phyloP scores from a whole-genome alignment of 2,888 invertebrate species.

The Xanthia icteritia region DNA sequence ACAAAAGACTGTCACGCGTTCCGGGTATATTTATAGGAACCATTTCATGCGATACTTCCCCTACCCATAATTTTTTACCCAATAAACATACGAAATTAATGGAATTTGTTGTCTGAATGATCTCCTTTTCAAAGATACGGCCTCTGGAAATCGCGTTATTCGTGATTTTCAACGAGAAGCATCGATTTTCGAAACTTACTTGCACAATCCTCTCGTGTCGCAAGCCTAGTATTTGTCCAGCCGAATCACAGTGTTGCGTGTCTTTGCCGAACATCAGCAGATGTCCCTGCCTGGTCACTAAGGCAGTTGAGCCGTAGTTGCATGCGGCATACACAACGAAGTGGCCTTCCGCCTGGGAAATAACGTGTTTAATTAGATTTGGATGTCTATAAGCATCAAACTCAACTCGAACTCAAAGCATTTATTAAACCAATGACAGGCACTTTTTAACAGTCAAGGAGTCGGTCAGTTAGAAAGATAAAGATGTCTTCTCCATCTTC shows the following conservation, averaged over 20 bases:
- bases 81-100: background rate
- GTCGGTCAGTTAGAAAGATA: background rate
- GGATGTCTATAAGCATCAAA: background rate
- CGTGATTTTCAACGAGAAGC: background rate
- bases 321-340: constrained; percentile 96
- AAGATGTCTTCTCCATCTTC: background rate
- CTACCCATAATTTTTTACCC: background rate
- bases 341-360: constrained; percentile 92
- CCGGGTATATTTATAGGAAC: background rate
- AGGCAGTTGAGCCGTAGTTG: constrained; percentile 98
- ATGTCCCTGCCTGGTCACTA: constrained; percentile 97
- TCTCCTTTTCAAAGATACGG: background rate
- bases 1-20: background rate
- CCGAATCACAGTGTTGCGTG: constrained; percentile 94
- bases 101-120: background rate
- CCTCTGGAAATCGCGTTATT: background rate
- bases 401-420: background rate
- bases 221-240: constrained; percentile 94
- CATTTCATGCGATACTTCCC: background rate
- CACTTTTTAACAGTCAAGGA: too few species aligned
- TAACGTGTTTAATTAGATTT: background rate
- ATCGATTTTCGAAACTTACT: constrained; percentile 72
- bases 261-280: constrained; percentile 98
- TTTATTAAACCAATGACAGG: too few species aligned
- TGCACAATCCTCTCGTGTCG: constrained; percentile 93